A percentile compares a stretch with the other conserved stretches of the same genome.
Conservation (phyloP, 2,888 invertebrate species). For the Arrhopalites spinosus region DNA sequence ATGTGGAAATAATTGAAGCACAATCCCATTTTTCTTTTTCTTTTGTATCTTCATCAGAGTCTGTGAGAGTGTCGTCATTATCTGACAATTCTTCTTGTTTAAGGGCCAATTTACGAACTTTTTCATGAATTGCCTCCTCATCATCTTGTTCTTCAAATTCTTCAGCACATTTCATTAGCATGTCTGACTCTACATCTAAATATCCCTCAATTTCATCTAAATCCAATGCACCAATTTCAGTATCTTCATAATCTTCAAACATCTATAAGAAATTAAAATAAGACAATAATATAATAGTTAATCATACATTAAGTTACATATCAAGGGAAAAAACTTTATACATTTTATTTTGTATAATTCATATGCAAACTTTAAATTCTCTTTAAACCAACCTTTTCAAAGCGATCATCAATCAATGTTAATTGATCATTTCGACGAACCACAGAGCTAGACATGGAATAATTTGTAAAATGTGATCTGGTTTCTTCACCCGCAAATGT, state of each 20-base stretch:
- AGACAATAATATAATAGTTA: background rate
- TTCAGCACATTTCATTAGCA: conserved; percentile 73
- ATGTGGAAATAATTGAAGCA: conserved; percentile 85
- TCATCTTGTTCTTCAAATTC: conserved; percentile 71
- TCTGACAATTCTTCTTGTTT: conserved; percentile 58
- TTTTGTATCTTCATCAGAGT: conserved; percentile 52
- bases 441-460: conserved; percentile 91
- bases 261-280: conserved; percentile 62
- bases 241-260: conserved; percentile 84
- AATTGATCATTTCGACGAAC: conserved; percentile 83
- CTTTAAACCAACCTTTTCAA: conserved; percentile 85
- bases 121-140: conserved; percentile 56
- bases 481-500: conserved; percentile 65
- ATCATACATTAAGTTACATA: too few species aligned
- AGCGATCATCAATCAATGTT: conserved; percentile 79
- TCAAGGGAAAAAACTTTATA: too few species aligned
- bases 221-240: conserved; percentile 86
- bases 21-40: conserved; percentile 84
- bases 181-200: conserved; percentile 70
- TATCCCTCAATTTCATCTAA: conserved; percentile 86
- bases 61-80: conserved; percentile 53
- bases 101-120: conserved; percentile 46
- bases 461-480: conserved; percentile 86
- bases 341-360: too few species aligned
- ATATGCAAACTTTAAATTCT: too few species aligned